Conservation (phyloP, 2,888 invertebrate species). For the Platerodrilus igneus region DNA sequence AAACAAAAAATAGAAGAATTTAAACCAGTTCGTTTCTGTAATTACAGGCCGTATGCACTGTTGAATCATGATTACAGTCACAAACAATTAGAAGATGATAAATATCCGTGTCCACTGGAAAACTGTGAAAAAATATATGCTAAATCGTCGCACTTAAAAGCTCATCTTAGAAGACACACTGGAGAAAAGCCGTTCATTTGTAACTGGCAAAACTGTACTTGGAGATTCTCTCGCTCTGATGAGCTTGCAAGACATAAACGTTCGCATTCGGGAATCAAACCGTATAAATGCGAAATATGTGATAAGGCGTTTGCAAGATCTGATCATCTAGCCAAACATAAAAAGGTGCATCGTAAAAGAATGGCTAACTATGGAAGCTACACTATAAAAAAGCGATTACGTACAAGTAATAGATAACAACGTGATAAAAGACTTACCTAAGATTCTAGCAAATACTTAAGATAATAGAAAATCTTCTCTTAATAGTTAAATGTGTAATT, state of each 20-base stretch:
- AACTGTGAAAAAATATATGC: constrained; percentile 79
- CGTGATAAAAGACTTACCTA: too few species aligned
- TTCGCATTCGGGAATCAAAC: constrained; percentile 94
- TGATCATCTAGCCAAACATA: constrained; percentile 90
- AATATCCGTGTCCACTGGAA: constrained; percentile 62
- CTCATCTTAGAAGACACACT: constrained; percentile 78
- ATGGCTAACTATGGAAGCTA: constrained; percentile 42
- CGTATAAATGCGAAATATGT: constrained; percentile 85
- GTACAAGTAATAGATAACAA: too few species aligned
- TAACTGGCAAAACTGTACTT: constrained; percentile 69
- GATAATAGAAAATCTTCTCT: too few species aligned
- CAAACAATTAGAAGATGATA: constrained; percentile 46
- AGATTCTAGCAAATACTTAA: too few species aligned
- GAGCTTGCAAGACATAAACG: constrained; percentile 88
- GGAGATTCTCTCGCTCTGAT: constrained; percentile 92
- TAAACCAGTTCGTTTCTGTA: constrained; percentile 19
- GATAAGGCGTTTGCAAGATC: constrained; percentile 87
- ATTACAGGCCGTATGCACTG: constrained; percentile 29
- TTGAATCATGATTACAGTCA: constrained; percentile 40
- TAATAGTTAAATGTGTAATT: too few species aligned
- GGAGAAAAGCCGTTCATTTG: constrained; percentile 61
- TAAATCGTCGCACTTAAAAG: constrained; percentile 85
- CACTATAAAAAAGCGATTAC: constrained; percentile 25
- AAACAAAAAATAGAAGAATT: constrained; percentile 21
- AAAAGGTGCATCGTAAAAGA: constrained; percentile 73